Conservation (phyloP, 2,797 vertebrate genomes). For the Sebastes cheni region DNA sequence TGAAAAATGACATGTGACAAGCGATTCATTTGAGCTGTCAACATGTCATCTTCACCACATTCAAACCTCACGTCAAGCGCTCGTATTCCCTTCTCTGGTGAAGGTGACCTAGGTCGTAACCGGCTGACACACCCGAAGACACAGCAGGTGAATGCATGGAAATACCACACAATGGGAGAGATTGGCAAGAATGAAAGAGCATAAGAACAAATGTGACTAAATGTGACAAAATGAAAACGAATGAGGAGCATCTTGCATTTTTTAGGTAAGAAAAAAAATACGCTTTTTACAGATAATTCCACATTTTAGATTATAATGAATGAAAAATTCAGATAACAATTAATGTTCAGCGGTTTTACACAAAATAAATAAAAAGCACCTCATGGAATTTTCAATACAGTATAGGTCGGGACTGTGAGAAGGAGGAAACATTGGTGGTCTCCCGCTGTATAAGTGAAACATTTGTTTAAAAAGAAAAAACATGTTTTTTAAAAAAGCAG, state of each 20-base stretch:
- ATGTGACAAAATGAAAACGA: neutral
- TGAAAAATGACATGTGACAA: constrained; percentile 72
- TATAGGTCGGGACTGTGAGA: neutral
- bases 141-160: constrained; percentile 73
- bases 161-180: constrained; percentile 20
- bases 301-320: neutral
- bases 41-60: constrained; percentile 76
- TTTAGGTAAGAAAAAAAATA: neutral
- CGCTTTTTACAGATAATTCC: neutral
- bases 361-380: constrained; percentile 2
- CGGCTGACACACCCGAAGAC: constrained; percentile 63
- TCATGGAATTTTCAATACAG: neutral
- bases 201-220: neutral
- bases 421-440: neutral
- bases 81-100: constrained; percentile 58
- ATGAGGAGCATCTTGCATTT: constrained; percentile 1
- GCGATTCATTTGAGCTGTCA: constrained; percentile 81
- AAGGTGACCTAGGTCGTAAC: constrained; percentile 76
- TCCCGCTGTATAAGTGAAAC: neutral
- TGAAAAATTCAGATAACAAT: neutral
- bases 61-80: constrained; percentile 64
- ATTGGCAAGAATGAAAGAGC: neutral
- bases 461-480: constrained; percentile 17
- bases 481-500: neutral
- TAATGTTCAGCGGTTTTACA: neutral